A percentile compares a stretch with the other conserved stretches of the same genome.
These are phyloP conservation scores for Microcebus murinus DNA, from an alignment of 2,113 vertebrate genomes.

Conservation along the genomic window DNA sequence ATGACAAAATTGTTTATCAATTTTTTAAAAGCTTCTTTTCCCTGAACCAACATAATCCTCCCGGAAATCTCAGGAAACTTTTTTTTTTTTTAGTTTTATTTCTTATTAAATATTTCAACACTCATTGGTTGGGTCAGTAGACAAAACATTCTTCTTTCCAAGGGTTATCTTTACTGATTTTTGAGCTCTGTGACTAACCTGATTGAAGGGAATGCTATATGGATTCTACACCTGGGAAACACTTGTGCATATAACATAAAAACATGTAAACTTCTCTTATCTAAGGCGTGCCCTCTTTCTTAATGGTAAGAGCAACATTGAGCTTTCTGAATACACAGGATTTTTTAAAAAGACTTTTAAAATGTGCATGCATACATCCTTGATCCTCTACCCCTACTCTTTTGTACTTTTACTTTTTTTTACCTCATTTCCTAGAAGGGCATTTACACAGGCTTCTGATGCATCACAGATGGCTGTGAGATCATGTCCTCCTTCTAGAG, in stretches of 20 bases:
- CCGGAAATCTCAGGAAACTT: neutral
- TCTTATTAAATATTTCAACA: neutral
- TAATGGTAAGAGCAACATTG: neutral
- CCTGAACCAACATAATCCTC: neutral
- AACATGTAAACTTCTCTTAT: neutral
- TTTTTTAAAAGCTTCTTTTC: neutral
- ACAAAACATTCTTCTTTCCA: neutral
- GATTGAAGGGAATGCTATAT: neutral
- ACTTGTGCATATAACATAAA: neutral
- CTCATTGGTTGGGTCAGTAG: neutral
- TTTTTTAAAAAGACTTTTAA: neutral
- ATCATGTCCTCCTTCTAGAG: constrained; percentile 87
- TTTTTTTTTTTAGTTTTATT: neutral
- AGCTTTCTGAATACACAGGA: neutral
- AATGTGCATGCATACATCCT: neutral
- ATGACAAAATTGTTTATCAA: neutral
- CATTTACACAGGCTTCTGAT: constrained; percentile 88
- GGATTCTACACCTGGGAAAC: neutral
- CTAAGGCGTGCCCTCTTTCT: neutral
- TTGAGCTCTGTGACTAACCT: neutral
- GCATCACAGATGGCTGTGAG: constrained; percentile 88
- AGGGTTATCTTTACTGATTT: neutral
- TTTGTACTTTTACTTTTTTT: constrained; percentile 69
- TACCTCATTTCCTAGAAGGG: constrained; percentile 91
- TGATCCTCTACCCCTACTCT: neutral